Percentiles rank a stretch among this genome's conserved stretches.
phyloP scores from a whole-genome alignment of 1,140 invertebrate genomes.

The Magallana angulata region DNA sequence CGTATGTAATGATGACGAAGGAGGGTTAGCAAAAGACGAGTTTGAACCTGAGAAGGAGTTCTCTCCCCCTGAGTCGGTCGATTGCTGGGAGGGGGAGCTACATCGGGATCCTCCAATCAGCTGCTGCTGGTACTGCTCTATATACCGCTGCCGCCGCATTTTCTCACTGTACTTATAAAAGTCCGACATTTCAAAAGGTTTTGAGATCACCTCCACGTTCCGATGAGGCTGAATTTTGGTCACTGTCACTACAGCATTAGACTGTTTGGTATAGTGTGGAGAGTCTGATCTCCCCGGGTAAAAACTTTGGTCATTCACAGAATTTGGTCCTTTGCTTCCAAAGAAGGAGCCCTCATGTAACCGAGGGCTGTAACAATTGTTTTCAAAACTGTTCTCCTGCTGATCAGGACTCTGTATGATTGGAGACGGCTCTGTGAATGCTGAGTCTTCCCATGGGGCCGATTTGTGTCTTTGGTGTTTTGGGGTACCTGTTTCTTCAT shows the following conservation, averaged over 20 bases:
- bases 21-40: conserved; percentile 48
- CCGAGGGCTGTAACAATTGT: conserved; percentile 65
- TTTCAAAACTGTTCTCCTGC: conserved; percentile 22
- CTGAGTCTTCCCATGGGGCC: conserved; percentile 53
- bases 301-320: conserved; percentile 53
- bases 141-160: conserved; percentile 85
- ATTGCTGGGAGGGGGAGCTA: conserved; percentile 68
- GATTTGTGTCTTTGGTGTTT: conserved; percentile 47
- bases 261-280: conserved; percentile 50
- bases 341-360: conserved; percentile 56
- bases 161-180: conserved; percentile 98
- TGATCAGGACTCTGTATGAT: conserved; percentile 59
- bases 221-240: conserved; percentile 81
- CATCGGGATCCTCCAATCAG: conserved; percentile 65
- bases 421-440: conserved; percentile 58
- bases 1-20: conserved; percentile 36
- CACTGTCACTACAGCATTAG: conserved; percentile 69
- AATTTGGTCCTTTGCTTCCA: conserved; percentile 44
- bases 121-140: conserved; percentile 71
- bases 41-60: conserved; percentile 59
- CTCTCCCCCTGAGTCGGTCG: conserved; percentile 62
- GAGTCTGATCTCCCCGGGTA: conserved; percentile 52
- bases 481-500: conserved; percentile 49
- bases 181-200: conserved; percentile 97
- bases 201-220: conserved; percentile 89